phyloP scores from a whole-genome alignment of 2,888 invertebrate species.

The Patella caerulea region DNA sequence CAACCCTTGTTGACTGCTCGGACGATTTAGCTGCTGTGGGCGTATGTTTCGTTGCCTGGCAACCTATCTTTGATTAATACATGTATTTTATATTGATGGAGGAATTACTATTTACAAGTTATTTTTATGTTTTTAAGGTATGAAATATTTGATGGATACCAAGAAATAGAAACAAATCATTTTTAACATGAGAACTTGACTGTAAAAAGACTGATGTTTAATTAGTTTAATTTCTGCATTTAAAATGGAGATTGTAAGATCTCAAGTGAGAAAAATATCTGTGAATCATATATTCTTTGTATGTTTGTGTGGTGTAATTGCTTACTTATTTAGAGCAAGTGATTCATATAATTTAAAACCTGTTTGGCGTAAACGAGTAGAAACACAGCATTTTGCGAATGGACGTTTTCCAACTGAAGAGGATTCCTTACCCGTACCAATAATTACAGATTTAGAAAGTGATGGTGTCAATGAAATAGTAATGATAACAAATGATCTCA shows the following conservation, averaged over 20 bases:
- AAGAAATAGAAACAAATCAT: too few relatives aligned
- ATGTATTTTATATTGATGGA: too few relatives aligned
- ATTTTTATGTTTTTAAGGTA: too few relatives aligned
- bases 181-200: too few relatives aligned
- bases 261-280: slow-evolving; percentile 20
- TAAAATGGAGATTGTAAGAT: slow-evolving; percentile 22
- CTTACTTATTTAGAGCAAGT: slow-evolving; percentile 62
- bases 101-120: too few relatives aligned
- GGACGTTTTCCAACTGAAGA: slow-evolving; percentile 49
- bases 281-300: slow-evolving; percentile 53
- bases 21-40: too few relatives aligned
- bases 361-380: slow-evolving; percentile 62
- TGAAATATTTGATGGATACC: too few relatives aligned
- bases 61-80: too few relatives aligned
- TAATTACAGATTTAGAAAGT: slow-evolving; percentile 66
- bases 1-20: too few relatives aligned
- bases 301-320: slow-evolving; percentile 58
- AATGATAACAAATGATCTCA: slow-evolving; percentile 60
- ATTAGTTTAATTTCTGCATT: not conserved
- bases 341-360: slow-evolving; percentile 62
- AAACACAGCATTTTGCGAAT: slow-evolving; percentile 56
- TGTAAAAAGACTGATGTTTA: too few relatives aligned
- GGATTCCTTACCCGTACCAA: slow-evolving; percentile 58
- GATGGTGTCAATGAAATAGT: slow-evolving; percentile 67
- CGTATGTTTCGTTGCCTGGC: too few relatives aligned